Evolutionary conservation across 2,113 vertebrate species (phyloP), one percentile per base, ranked within the genome.

Genomic region (Fregetta grallaria): DNA sequence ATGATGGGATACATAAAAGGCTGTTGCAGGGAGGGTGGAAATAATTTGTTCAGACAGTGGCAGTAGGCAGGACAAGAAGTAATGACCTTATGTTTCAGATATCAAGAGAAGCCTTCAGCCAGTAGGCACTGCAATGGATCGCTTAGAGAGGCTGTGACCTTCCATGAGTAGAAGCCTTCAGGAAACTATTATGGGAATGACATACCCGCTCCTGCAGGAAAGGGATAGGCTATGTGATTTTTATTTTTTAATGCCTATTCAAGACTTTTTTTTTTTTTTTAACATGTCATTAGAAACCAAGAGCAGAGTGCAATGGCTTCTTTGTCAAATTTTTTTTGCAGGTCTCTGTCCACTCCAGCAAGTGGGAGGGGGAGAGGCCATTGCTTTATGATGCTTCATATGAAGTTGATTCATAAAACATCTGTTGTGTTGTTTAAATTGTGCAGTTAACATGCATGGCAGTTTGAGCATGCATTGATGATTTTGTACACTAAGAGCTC

Each of bases 381-480:
- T 71, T 17, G 22, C n/a, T 75, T 68, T 32, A 42, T 45, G 61
- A 52, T 72, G 40, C 34, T 76, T 90, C 75, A n/a, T 68, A 86
- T 73, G 30, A 75, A 86, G 22, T 78, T 73, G 67, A 66, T 70
- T 70, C 53, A 53, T 71, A 74, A 84, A 73, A 71, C 18, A 58
- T 84, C 58, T 91, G 63, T 92, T 92, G 63, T 17, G n/a, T 63
- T 95, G 87, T 96, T 92, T 86, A 67, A 86, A 96, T 79, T 81
- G 93, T 96, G 84, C 42, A 70, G 72, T 81, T 94, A 89, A 74
- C 36, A 55, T 85, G 93, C 94, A 94, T 95, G 95, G 84, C 61
- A 72, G 44, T 72, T 92, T 62, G 34, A 96, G 95, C 89, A 96
- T 94, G 93, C 94, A 83, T 53, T 89, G 83, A 87, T 87, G 55